Base-by-base conservation (phyloP, 2,888 invertebrate species). In the Drosophila affinis region DNA sequence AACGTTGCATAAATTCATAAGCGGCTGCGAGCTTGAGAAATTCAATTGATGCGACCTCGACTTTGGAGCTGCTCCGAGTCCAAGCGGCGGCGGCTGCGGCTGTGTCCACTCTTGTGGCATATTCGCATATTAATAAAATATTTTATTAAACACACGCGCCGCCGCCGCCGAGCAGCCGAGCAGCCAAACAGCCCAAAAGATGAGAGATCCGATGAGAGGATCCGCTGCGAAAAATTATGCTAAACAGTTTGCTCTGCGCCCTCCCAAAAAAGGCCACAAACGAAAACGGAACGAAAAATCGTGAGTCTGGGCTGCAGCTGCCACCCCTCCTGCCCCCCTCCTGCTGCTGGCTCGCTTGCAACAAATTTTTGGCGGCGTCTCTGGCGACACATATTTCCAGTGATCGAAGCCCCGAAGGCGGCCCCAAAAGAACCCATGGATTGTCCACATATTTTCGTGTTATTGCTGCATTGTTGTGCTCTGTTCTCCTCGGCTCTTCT, bases 341-440 rank as follows among this genome's bases (percentile, higher is more conserved):
- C 39, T n/a, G 4, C 24, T 53, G 52, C 62, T 53, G 55, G 72
- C 74, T 62, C 51, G 57, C 81, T 64, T 70, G 71, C 83, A 84
- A 89, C 89, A 89, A 87, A 87, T 88, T 87, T 90, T 87, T 79
- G 88, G 82, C 90, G 92, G 92, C 91, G 91, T 91, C 92, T 92
- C 85, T 88, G 90, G 89, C 90, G 88, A 92, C 92, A 92, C 91
- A 90, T 89, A 89, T 88, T 81, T 87, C 77, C 76, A 39, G 65
- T 62, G 55, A 56, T 34, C 68, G 76, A 39, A 39, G n/a, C 39
- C 14, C 39, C 29, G 29, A 39, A 39, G n/a, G 39, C 39, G 39
- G 39, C 39, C 39, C 39, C n/a, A 12, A 34, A 34, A 21, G 29
- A 56, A 29, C 52, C 70, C 47, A 7, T 32, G 39, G 46, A 62